phyloP scores from a whole-genome alignment of 2,888 invertebrate genomes.

The Lasioglossum leucozonium region DNA sequence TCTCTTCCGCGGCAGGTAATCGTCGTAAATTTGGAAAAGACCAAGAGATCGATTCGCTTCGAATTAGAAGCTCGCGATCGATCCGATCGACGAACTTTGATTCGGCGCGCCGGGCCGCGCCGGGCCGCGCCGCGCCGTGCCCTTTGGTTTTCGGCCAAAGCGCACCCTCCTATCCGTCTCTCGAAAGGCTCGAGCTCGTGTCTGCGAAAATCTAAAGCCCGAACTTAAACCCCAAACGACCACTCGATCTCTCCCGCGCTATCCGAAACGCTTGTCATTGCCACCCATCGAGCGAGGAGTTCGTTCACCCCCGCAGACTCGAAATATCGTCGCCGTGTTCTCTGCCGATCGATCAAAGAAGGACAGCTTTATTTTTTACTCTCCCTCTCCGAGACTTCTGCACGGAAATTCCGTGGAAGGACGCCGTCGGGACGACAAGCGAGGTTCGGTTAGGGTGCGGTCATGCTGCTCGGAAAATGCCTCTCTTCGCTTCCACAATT shows the following conservation, averaged over 20 bases:
- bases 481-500: not conserved
- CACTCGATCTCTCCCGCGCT: slow-evolving; percentile 23
- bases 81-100: not conserved
- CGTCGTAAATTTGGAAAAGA: slow-evolving; percentile 23
- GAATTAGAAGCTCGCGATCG: not conserved
- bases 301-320: not conserved
- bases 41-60: not conserved
- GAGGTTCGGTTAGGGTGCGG: not conserved
- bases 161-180: not conserved
- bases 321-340: slow-evolving; percentile 3
- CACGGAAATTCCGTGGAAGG: not conserved
- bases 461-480: not conserved
- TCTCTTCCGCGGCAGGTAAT: slow-evolving; percentile 17
- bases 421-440: not conserved
- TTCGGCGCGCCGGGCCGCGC: not conserved
- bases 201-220: not conserved
- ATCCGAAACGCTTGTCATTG: slow-evolving; percentile 20
- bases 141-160: not conserved
- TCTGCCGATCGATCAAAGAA: slow-evolving; percentile 16
- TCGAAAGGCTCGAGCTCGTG: not conserved
- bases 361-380: slow-evolving; percentile 23
- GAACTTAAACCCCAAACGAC: slow-evolving; percentile 9
- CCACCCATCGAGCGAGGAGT: slow-evolving; percentile 5
- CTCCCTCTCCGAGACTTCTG: not conserved
- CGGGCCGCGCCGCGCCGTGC: no score